phyloP scores from a whole-genome alignment of 2,113 vertebrate genomes.

The Patagioenas fasciata region DNA sequence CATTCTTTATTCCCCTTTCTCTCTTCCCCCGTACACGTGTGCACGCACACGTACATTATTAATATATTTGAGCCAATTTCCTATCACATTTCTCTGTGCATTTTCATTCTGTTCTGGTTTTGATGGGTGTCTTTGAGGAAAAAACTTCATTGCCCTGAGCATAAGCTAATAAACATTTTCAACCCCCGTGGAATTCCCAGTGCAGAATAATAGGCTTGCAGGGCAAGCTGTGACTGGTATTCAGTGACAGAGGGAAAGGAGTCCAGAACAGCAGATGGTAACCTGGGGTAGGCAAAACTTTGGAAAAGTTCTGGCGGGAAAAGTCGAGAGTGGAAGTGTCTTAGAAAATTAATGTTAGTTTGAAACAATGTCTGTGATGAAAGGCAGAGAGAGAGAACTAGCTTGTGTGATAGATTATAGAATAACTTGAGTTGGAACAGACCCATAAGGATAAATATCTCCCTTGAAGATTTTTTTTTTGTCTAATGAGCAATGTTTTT shows the following conservation, averaged over 20 bases:
- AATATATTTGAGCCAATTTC: background rate
- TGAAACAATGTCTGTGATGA: background rate
- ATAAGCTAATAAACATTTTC: background rate
- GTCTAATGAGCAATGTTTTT: background rate
- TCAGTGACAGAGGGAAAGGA: background rate
- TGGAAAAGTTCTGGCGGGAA: background rate
- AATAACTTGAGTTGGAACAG: background rate
- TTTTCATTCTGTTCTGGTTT: background rate
- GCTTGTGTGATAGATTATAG: background rate
- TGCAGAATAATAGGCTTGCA: background rate
- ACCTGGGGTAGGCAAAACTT: background rate
- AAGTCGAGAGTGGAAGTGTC: background rate
- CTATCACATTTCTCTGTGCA: background rate
- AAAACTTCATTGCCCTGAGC: background rate
- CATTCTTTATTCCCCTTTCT: background rate
- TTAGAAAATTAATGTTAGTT: background rate
- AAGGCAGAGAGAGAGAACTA: background rate
- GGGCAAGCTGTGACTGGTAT: slow-evolving; percentile 15
- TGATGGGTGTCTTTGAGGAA: background rate
- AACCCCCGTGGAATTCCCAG: background rate
- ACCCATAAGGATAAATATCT: background rate
- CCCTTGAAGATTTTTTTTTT: background rate
- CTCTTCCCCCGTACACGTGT: rapidly evolving
- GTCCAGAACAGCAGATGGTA: slow-evolving; percentile 38
- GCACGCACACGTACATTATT: background rate